Evolutionary conservation across 1,140 invertebrate species (phyloP).

Genomic region (Penaeus vannamei): DNA sequence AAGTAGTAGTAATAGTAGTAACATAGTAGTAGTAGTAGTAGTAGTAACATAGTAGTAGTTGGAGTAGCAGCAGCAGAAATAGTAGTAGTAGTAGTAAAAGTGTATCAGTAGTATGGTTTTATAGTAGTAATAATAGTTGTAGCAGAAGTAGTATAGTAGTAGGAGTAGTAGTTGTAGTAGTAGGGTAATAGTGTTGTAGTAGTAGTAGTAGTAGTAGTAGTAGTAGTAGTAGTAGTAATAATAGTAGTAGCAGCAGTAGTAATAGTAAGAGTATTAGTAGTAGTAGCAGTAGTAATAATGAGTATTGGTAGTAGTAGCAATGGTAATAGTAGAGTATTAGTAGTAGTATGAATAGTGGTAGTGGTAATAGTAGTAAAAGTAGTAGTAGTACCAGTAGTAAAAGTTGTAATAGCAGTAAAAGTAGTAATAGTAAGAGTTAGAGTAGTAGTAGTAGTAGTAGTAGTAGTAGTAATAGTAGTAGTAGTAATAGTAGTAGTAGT

Average conservation of each 20-base stretch:
- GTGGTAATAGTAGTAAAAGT: conserved; percentile 45
- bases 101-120: neutral
- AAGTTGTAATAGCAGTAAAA: conserved; percentile 38
- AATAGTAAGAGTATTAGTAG: conserved; percentile 43
- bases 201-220: conserved; percentile 48
- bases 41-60: too few species aligned
- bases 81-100: conserved; percentile 47
- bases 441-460: conserved; percentile 38
- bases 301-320: conserved; percentile 45
- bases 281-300: conserved; percentile 45
- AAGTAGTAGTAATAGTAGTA: conserved; percentile 34
- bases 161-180: conserved; percentile 33
- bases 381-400: conserved; percentile 47
- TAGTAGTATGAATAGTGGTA: conserved; percentile 47
- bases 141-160: conserved; percentile 40
- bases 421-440: conserved; percentile 51
- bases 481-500: too few species aligned
- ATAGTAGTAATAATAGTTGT: conserved; percentile 45
- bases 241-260: conserved; percentile 48
- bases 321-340: conserved; percentile 41
- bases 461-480: too few species aligned
- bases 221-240: conserved; percentile 48
- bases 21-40: too few species aligned
- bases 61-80: conserved; percentile 40
- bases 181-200: conserved; percentile 30